Base-by-base conservation (phyloP, 2,888 invertebrate species). In the Volucella bombylans region DNA sequence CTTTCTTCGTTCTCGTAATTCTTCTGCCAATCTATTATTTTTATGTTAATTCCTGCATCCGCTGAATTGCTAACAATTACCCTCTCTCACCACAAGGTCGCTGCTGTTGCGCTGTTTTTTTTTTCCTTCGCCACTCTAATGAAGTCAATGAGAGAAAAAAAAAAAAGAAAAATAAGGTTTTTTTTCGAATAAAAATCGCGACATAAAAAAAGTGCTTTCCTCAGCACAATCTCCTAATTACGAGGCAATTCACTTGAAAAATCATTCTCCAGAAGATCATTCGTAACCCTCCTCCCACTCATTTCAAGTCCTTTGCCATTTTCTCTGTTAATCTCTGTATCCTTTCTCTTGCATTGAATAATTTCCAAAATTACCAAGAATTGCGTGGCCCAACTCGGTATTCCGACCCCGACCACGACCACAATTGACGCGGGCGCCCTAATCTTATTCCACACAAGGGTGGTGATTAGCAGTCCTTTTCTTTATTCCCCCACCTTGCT, bases 391-490 rank as follows among this genome's bases (percentile, higher is more conserved):
- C 23, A 23, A 23, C 23, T 23, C 23, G 3, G 23, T 23, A 4
- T 23, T 23, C 23, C 23, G 23, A 23, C 65, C 67, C 78, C 72
- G 57, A 72, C 78, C 67, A 50, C 49, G 55, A 64, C 18, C 41
- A 23, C 23, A 23, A 23, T 23, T 23, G 23, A 23, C 23, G 23
- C 4, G 23, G 69, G 43, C 50, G 67, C 62, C 71, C 68, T 77
- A 81, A 77, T 81, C 76, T 77, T 77, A 81, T 77, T 76, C 31
- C 47, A 76, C 71, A 85, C 81, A 85, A 81, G 76, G 76, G 50
- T 67, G 71, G 81, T 85, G 85, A 85, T 85, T 85, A 85, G 85
- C 54, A 85, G 85, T 81, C 76, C 85, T 81, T 81, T 74, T 76
- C 71, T 80, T 79, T 54, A 71, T 74, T 69, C 23, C 3, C 4